Evolutionary conservation across 2,113 vertebrate species (phyloP), one percentile per base, ranked within the genome.

Genomic region (Dryoscopus gambensis): DNA sequence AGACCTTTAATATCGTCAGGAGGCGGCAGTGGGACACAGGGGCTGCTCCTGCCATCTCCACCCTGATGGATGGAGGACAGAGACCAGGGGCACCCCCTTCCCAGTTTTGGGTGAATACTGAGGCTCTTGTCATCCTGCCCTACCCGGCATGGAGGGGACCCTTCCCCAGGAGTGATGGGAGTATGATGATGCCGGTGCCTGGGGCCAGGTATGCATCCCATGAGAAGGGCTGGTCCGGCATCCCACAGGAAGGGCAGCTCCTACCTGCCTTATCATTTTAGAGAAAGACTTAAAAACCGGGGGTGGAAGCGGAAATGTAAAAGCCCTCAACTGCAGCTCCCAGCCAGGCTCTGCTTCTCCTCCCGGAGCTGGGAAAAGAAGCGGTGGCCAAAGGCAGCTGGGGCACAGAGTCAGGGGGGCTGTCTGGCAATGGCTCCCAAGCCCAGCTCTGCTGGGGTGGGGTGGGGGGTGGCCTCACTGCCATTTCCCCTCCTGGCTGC

Each of bases 1-100:
- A 83, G 30, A 89, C 47, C 42, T 96, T 96, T 96, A 96, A 89
- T 95, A 70, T 33, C 1, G 0, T 40, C 5, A 7, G 27, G 74
- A 84, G 44, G 44, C 0, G 0, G 18, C 19, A 37, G 40, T 5
- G 15, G 63, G 68, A 71, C 4, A 0, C 5, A 40, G 67, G 13
- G 42, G 46, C 59, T 35, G 53, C 64, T 77, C 53, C 79, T 63
- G 42, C 83, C n/a, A 7, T 63, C 63, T 57, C 49, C 24, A 44
- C 37, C 63, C 12, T 10, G 10, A 52, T 4, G 10, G 76, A 57
- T 5, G 11, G 27, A 52, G 50, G 7, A 56, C 53, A 81, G 30
- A 21, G 9, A 40, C 39, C 3, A 3, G 12, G 18, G 30, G 11
- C 35, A 50, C 2, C 9, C 31, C 57, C 25, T 37, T 22, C 49